These are phyloP conservation scores for Tarsius wallacei DNA, from an alignment of 2,797 vertebrate species.

Conservation along the genomic window DNA sequence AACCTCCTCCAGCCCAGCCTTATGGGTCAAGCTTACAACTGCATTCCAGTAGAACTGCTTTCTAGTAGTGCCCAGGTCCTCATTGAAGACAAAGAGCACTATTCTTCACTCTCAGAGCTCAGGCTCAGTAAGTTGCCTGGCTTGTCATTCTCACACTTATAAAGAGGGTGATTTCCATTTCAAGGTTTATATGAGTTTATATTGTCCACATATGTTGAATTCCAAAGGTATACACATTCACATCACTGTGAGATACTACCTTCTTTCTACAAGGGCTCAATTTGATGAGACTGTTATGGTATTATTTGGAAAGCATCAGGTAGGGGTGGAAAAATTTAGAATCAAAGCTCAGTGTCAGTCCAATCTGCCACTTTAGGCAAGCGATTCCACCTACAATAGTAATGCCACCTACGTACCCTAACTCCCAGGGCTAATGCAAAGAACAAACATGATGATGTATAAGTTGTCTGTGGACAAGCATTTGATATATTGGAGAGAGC, in stretches of 20 bases:
- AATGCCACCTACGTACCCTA: neutral
- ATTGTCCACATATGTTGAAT: neutral
- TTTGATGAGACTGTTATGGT: neutral
- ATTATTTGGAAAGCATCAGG: neutral
- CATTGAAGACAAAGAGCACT: neutral
- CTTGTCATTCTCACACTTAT: neutral
- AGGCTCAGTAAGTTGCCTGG: neutral
- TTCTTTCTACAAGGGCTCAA: neutral
- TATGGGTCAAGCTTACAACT: neutral
- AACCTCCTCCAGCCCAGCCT: neutral
- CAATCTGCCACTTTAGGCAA: neutral
- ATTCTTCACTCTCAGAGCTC: neutral
- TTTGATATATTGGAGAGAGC: neutral
- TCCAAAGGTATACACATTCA: neutral
- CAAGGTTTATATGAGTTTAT: constrained; percentile 6
- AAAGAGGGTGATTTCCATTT: neutral
- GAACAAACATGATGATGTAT: neutral
- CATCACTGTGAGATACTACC: neutral
- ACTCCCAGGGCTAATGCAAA: neutral
- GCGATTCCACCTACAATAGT: neutral
- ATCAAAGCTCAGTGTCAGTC: neutral
- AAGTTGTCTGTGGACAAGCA: neutral
- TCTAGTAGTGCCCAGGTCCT: neutral
- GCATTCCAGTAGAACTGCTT: neutral
- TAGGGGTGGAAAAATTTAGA: neutral